Conservation (phyloP, 2,888 invertebrate species). For the Seira musarum region DNA sequence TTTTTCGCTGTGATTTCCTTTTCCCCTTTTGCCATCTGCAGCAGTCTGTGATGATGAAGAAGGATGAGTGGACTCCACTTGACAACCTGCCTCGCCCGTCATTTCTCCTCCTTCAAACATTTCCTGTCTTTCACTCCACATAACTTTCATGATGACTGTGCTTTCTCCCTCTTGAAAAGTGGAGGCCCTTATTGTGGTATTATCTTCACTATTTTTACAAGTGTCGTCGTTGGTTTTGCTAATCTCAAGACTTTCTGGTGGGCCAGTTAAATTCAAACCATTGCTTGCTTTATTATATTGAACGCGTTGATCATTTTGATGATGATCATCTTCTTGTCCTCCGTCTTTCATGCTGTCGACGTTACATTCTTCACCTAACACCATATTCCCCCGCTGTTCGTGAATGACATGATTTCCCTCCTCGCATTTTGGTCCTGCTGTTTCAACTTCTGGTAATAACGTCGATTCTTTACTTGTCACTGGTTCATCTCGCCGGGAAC, state of each 20-base stretch:
- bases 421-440: slow-evolving; percentile 22
- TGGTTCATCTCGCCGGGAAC: slow-evolving; percentile 28
- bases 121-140: slow-evolving; percentile 30
- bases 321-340: slow-evolving; percentile 15
- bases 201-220: slow-evolving; percentile 1
- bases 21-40: slow-evolving; percentile 47
- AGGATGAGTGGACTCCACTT: slow-evolving; percentile 37
- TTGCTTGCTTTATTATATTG: background rate
- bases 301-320: slow-evolving; percentile 16
- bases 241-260: slow-evolving; percentile 4
- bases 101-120: slow-evolving; percentile 17
- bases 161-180: slow-evolving; percentile 10
- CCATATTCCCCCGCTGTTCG: slow-evolving; percentile 22
- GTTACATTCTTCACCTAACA: slow-evolving; percentile 19
- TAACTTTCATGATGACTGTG: slow-evolving; percentile 37
- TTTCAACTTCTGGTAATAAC: slow-evolving; percentile 17
- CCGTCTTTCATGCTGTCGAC: slow-evolving; percentile 15
- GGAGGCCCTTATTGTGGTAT: background rate
- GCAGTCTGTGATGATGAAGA: slow-evolving; percentile 1
- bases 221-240: background rate
- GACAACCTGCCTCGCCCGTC: slow-evolving; percentile 36
- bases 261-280: background rate
- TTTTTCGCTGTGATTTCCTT: slow-evolving; percentile 45
- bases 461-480: slow-evolving; percentile 39
- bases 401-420: slow-evolving; percentile 48